Base-by-base conservation (phyloP, 2,797 vertebrate species). In the Bryconaethiops microstoma region DNA sequence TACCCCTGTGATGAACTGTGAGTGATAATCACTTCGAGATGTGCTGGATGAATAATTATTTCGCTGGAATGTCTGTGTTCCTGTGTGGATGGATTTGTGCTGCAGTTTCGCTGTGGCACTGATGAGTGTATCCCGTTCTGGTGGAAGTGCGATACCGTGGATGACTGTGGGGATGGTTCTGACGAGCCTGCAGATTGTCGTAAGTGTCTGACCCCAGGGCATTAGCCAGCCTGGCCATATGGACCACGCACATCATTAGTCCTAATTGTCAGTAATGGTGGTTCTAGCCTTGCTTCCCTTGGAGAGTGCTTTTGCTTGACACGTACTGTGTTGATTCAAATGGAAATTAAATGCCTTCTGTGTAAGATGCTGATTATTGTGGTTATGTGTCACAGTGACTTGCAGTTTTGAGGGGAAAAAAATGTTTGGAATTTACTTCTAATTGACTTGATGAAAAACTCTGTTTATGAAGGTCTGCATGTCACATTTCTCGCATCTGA, bases 81-180 rank as follows among this genome's bases (percentile, higher is more conserved):
- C 35, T 21, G 4, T 69, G 48, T 19, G 16, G 6, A 50, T 48
- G 64, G 12, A 62, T 64, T 59, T 74, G 63, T 72, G 82, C 59
- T 76, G 7, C 85, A 99, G 98, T 99, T 99, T 87, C 97, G 97
- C 74, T 99, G 98, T 75, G 97, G 96, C 83, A 99, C 97, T 0
- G 97, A 99, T 85, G 98, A 99, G 92, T 99, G 98, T 74, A 99
- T 99, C 88, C 98, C 98, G 0, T 99, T 99, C 86, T 99, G 98
- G 98, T 99, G 98, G 98, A 99, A 99, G 89, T 99, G 98, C 85
- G 98, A 99, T 91, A 99, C 97, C 0, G 97, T 99, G 9, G 97
- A 99, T 35, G 98, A 99, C 90, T 99, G 98, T 7, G 98, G 98
- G 0, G 98, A 99, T 35, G 96, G 97, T 74, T 99, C 98, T 0